A percentile compares a stretch with the other conserved stretches of the same genome.
These are phyloP conservation scores for Sepiola atlantica DNA, from an alignment of 2,888 invertebrate genomes.

Conservation along the genomic window DNA sequence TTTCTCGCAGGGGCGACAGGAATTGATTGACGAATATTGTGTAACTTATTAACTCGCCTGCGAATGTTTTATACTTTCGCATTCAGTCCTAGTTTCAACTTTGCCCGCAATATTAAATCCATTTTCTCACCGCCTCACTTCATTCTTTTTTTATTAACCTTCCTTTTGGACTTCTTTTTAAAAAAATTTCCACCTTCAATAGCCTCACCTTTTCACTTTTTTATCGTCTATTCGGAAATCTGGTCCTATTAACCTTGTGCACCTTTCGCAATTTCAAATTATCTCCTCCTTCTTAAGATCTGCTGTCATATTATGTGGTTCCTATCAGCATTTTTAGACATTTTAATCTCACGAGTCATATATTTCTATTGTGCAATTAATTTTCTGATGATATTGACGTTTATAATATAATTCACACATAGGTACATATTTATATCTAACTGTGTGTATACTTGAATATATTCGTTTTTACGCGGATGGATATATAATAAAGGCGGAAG, in stretches of 20 bases:
- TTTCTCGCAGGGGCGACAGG: neutral
- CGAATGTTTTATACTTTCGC: neutral
- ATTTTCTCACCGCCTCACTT: neutral
- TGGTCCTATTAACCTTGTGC: too few species aligned
- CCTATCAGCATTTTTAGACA: neutral
- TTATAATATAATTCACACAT: neutral
- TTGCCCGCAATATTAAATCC: slow-evolving; percentile 21
- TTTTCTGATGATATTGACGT: neutral
- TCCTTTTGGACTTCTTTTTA: neutral
- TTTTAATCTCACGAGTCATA: neutral
- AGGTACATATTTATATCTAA: too few species aligned
- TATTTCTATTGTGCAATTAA: neutral
- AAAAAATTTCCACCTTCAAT: neutral
- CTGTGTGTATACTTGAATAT: too few species aligned
- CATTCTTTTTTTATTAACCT: neutral
- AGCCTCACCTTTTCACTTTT: neutral
- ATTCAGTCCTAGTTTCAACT: neutral
- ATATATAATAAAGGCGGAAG: too few species aligned
- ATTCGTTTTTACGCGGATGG: too few species aligned
- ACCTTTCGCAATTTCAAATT: neutral
- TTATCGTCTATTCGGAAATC: neutral
- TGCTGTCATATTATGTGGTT: neutral
- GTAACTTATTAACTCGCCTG: neutral
- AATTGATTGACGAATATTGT: neutral
- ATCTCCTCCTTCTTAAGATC: too few species aligned